Base-by-base conservation (phyloP, 2,797 vertebrate species). In the Margarornis squamiger region DNA sequence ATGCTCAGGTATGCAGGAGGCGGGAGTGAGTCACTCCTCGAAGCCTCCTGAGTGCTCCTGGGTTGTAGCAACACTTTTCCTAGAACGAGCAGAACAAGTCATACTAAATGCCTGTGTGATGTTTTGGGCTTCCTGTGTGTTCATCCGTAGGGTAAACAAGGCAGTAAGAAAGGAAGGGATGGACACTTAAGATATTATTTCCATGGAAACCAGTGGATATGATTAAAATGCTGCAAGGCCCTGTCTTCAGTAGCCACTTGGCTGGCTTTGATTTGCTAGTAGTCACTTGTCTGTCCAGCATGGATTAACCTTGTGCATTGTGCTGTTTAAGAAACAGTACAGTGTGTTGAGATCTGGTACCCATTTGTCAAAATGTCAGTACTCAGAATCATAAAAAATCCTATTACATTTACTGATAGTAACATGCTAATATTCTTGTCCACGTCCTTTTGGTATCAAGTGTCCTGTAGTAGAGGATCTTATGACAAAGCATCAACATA, bases 1-100 rank as follows among this genome's bases (percentile, higher is more conserved):
- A 3, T 9, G 63, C 45, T 88, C 59, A 84, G 63, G 86, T 86
- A 57, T 82, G 80, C 91, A 41, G 86, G 86, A 95, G 62, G 55
- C 79, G 88, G 90, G 88, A 79, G 74, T 92, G 94, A 96, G 41
- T 95, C 95, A 95, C 41, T 76, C 38, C 61, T 84, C 19, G 32
- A 34, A 79, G 73, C 70, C 65, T 94, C 66, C 19, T 0, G 10
- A 61, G 43, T 7, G 24, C 38, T 82, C 59, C 19, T 4, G 57
- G 39, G 18, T 32, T 85, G 34, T 79, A 84, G 76, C 75, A 75
- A 84, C 58, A 23, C 91, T 77, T 92, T 92, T 90, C 92, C 94
- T 86, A 24, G 70, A 95, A 85, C 45, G 4, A 90, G 93, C 76
- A 93, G 70, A 88, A 74, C 95, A 15, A 76, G 96, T 93, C 86